These are phyloP conservation scores for Melanargia galathea DNA, from an alignment of 2,888 invertebrate species.

Conservation along the genomic window DNA sequence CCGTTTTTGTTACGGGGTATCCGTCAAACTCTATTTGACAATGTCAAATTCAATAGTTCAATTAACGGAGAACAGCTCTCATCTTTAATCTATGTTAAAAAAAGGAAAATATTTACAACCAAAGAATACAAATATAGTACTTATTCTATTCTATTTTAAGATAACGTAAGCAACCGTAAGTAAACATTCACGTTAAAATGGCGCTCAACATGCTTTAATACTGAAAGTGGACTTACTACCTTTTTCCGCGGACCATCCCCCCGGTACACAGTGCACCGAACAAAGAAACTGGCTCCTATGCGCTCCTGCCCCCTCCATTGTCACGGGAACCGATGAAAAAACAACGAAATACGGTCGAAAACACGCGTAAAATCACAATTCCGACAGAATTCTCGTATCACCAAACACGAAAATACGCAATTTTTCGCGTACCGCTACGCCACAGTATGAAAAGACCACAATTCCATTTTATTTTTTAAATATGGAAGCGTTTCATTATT, in stretches of 20 bases:
- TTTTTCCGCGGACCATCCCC: conserved; percentile 49
- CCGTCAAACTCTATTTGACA: too few species aligned
- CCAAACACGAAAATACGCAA: neutral
- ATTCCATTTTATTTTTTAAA: neutral
- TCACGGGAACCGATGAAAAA: conserved; percentile 35
- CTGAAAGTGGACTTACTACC: conserved; percentile 51
- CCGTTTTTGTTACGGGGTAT: too few species aligned
- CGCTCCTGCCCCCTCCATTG: conserved; percentile 38
- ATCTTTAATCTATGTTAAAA: too few species aligned
- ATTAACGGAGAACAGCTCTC: too few species aligned
- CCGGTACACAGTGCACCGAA: conserved; percentile 55
- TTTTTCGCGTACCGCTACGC: neutral
- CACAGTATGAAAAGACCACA: conserved; percentile 19
- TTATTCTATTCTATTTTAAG: too few species aligned
- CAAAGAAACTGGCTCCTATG: conserved; percentile 48
- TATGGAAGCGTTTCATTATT: neutral
- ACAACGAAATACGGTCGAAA: conserved; percentile 32
- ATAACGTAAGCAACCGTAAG: neutral
- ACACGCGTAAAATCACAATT: conserved; percentile 33
- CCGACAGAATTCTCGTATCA: neutral
- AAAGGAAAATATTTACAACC: too few species aligned
- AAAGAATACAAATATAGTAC: too few species aligned
- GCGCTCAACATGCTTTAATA: conserved; percentile 11
- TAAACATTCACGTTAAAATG: conserved; percentile 22
- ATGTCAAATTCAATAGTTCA: too few species aligned